Evolutionary conservation across 2,797 vertebrate species (phyloP).

Genomic region (Mico argentatus): DNA sequence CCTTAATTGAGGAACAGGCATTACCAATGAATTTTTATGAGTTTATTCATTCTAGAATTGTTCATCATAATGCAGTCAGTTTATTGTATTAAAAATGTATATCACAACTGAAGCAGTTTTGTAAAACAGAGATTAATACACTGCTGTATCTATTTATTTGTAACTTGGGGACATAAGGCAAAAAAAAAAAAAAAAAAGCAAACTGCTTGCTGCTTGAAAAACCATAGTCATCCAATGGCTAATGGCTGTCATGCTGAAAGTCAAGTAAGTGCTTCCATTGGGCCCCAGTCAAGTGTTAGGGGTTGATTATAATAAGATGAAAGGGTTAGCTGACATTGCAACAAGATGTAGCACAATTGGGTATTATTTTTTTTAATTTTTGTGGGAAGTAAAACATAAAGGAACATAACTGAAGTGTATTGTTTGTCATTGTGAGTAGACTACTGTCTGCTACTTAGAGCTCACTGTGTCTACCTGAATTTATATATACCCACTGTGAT

Average conservation of each 20-base stretch:
- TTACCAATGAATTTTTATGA: constrained; percentile 78
- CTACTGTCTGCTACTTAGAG: constrained; percentile 15
- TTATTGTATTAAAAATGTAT: constrained; percentile 85
- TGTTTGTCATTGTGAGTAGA: constrained; percentile 74
- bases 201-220: constrained; percentile 83
- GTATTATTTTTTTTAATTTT: constrained; percentile 77
- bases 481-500: no score
- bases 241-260: constrained; percentile 70
- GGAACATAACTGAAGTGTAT: constrained; percentile 67
- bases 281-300: constrained; percentile 69
- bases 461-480: neutral
- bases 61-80: constrained; percentile 66
- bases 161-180: constrained; percentile 73
- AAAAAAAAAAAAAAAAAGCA: constrained; percentile 2
- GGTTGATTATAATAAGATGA: constrained; percentile 75
- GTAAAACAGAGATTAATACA: constrained; percentile 80
- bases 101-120: constrained; percentile 82
- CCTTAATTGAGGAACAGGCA: constrained; percentile 73
- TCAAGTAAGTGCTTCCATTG: constrained; percentile 70
- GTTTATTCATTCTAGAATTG: constrained; percentile 75
- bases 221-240: constrained; percentile 54
- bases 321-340: constrained; percentile 74
- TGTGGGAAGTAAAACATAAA: constrained; percentile 74
- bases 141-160: constrained; percentile 79
- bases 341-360: constrained; percentile 68